Conservation (phyloP, 2,888 invertebrate genomes). For the Scaptomyza cyrtandrae region DNA sequence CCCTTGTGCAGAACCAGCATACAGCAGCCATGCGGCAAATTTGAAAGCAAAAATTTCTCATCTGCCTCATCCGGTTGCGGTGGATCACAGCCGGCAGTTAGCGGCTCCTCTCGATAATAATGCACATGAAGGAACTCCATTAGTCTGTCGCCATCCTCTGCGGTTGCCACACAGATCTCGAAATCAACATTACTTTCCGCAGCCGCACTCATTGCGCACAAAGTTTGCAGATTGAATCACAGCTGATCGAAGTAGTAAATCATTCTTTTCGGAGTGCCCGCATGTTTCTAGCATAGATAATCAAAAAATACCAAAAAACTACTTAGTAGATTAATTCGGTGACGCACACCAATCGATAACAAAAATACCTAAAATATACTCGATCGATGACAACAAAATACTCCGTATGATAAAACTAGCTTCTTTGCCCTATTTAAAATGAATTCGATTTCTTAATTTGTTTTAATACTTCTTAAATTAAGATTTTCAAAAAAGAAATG, state of each 20-base stretch:
- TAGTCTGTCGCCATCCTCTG: slow-evolving; percentile 63
- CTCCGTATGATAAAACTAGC: too few species aligned
- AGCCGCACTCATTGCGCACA: slow-evolving; percentile 1
- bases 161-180: slow-evolving; percentile 54
- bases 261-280: slow-evolving; percentile 12
- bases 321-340: not conserved
- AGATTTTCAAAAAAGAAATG: too few species aligned
- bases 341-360: not conserved
- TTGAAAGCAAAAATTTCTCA: slow-evolving; percentile 72
- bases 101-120: slow-evolving; percentile 82
- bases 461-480: too few species aligned
- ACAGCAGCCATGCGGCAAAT: slow-evolving; percentile 70
- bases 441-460: too few species aligned
- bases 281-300: not conserved
- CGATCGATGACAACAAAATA: not conserved
- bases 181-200: slow-evolving; percentile 33
- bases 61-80: slow-evolving; percentile 72
- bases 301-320: not conserved
- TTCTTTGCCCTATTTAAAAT: too few species aligned
- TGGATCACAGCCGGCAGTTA: slow-evolving; percentile 75
- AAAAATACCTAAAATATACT: not conserved
- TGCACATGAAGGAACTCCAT: slow-evolving; percentile 75
- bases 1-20: slow-evolving; percentile 56
- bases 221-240: not conserved
- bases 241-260: slow-evolving; percentile 8